These are phyloP conservation scores for Oconnorella tubifera DNA, from an alignment of 2,888 invertebrate genomes.

Conservation along the genomic window DNA sequence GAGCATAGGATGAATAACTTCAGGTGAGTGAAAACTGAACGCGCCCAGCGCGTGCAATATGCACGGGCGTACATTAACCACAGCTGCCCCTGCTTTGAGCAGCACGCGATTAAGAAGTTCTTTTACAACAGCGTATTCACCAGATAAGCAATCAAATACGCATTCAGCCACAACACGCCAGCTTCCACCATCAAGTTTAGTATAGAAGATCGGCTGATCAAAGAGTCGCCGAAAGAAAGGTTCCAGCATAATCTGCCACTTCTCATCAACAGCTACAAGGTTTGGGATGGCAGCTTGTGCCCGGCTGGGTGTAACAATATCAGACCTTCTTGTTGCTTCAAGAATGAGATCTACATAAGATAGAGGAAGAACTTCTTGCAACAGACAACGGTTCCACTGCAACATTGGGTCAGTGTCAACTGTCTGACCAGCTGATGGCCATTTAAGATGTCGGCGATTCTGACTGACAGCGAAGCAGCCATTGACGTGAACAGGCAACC, in stretches of 20 bases:
- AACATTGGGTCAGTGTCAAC: conserved; percentile 39
- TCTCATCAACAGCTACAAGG: conserved; percentile 30
- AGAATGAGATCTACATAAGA: conserved; percentile 37
- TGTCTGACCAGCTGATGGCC: conserved; percentile 42
- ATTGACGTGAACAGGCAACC: conserved; percentile 50
- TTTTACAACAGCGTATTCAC: too few relatives aligned
- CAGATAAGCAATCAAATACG: conserved; percentile 35
- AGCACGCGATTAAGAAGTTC: conserved; percentile 26
- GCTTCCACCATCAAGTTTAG: conserved; percentile 10
- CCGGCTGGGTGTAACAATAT: conserved; percentile 13
- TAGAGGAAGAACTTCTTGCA: conserved; percentile 42
- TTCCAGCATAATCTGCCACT: conserved; percentile 31
- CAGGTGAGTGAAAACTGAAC: conserved; percentile 20
- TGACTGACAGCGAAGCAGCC: conserved; percentile 49
- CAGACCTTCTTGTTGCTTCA: conserved; percentile 24
- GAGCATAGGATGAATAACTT: conserved; percentile 26
- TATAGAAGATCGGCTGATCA: conserved; percentile 24
- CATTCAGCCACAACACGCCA: conserved; percentile 24
- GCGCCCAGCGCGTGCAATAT: conserved; percentile 33
- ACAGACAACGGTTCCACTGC: conserved; percentile 46
- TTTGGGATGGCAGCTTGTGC: conserved; percentile 31
- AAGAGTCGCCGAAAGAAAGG: conserved; percentile 28
- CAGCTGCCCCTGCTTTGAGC: conserved; percentile 11
- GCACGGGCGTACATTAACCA: conserved; percentile 25
- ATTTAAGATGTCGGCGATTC: conserved; percentile 48